Percentiles rank a stretch among this genome's conserved stretches.
Conservation (phyloP, 2,797 vertebrate genomes). For the Mastacembelus armatus region DNA sequence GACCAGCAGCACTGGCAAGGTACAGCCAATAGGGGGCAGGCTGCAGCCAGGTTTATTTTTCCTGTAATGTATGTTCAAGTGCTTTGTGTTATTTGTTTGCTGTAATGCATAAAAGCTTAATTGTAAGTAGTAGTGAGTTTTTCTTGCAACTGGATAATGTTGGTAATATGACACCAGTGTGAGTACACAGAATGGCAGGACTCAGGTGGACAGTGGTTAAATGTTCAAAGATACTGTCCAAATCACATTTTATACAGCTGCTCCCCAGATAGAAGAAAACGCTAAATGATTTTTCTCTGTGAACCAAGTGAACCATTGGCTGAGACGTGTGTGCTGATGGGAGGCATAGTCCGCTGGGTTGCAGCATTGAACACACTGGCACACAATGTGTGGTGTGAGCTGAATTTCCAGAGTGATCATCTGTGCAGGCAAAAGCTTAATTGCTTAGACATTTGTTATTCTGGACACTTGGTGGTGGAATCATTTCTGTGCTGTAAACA, state of each 20-base stretch:
- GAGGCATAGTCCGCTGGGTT: conserved; percentile 41
- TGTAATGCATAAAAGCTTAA: conserved; percentile 27
- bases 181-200: conserved; percentile 41
- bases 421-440: conserved; percentile 41
- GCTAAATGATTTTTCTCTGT: conserved; percentile 57
- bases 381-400: conserved; percentile 19
- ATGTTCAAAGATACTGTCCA: conserved; percentile 60
- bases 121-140: conserved; percentile 35
- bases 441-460: conserved; percentile 46
- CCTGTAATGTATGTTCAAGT: not conserved
- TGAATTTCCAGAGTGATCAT: conserved; percentile 38
- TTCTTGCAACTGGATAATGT: conserved; percentile 39
- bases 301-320: conserved; percentile 44
- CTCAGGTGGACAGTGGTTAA: conserved; percentile 70
- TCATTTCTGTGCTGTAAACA: conserved; percentile 40
- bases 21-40: conserved; percentile 80
- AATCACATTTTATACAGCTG: conserved; percentile 71
- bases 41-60: conserved; percentile 20
- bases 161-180: conserved; percentile 50
- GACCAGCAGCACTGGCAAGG: conserved; percentile 92
- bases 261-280: conserved; percentile 42
- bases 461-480: conserved; percentile 36
- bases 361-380: conserved; percentile 33
- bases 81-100: not conserved
- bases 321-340: conserved; percentile 27